Percentiles rank a stretch among this genome's conserved stretches.
Conservation (phyloP, 2,797 vertebrate genomes). For the Astyanax mexicanus region DNA sequence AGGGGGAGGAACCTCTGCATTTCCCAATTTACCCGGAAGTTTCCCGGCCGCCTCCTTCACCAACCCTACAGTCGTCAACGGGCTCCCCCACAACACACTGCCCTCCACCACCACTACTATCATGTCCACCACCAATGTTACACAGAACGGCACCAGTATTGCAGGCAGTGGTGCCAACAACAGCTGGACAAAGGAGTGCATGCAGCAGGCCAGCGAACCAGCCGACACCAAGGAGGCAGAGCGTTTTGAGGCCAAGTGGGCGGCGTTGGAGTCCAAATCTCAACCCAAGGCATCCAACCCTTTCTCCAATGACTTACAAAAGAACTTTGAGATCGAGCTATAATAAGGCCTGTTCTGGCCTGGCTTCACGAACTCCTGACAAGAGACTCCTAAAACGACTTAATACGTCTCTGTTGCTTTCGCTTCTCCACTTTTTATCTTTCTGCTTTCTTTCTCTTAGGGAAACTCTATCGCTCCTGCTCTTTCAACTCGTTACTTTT, state of each 20-base stretch:
- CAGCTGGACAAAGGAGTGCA: conserved; percentile 79
- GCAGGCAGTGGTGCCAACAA: conserved; percentile 60
- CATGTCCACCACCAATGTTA: conserved; percentile 44
- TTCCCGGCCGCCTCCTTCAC: conserved; percentile 60
- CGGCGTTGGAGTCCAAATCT: conserved; percentile 86
- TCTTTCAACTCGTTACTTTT: conserved; percentile 34
- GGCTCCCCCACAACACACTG: conserved; percentile 66
- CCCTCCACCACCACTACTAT: conserved; percentile 38
- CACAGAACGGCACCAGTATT: conserved; percentile 74
- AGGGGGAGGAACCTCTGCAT: conserved; percentile 62
- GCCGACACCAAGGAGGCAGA: conserved; percentile 80
- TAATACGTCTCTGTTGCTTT: conserved; percentile 57
- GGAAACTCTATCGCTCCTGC: conserved; percentile 28
- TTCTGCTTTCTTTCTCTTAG: conserved; percentile 52
- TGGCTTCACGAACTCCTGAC: conserved; percentile 40
- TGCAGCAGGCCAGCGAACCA: conserved; percentile 54
- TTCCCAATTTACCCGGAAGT: conserved; percentile 58
- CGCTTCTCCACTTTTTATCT: conserved; percentile 58
- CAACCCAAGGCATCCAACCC: conserved; percentile 81
- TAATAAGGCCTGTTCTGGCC: conserved; percentile 65
- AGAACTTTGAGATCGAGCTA: conserved; percentile 90
- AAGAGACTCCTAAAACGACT: conserved; percentile 51
- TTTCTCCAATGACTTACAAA: conserved; percentile 88
- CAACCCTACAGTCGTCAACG: conserved; percentile 67
- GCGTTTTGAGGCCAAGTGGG: conserved; percentile 93